A percentile compares a stretch with the other conserved stretches of the same genome.
Conservation (phyloP, 2,113 vertebrate species). For the Zeus faber region DNA sequence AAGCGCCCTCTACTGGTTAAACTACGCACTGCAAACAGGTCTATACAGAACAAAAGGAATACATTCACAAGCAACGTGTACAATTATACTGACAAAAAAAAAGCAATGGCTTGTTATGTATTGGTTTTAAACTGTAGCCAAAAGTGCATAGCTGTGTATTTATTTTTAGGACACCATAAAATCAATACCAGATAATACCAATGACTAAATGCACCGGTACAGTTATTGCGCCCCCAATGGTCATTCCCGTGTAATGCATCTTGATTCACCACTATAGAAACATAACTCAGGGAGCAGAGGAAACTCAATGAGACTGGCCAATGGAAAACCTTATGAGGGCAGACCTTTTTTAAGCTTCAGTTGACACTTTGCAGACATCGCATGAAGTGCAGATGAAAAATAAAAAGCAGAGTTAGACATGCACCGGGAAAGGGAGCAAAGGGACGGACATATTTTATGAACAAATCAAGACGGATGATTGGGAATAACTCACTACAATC, state of each 20-base stretch:
- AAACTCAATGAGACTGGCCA: slow-evolving; percentile 7
- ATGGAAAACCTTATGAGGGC: slow-evolving; percentile 10
- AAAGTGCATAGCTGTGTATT: no score
- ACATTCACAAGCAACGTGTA: background rate
- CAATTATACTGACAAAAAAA: background rate
- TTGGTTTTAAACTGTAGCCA: no score
- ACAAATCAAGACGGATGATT: slow-evolving; percentile 48
- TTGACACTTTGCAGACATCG: slow-evolving; percentile 1
- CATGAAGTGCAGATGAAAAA: slow-evolving; percentile 17
- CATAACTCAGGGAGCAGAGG: slow-evolving; percentile 8
- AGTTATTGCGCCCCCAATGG: background rate
- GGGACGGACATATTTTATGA: slow-evolving; percentile 14
- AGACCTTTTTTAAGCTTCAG: slow-evolving; percentile 14
- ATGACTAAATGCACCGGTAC: no score
- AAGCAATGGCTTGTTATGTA: no score
- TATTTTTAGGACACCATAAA: no score
- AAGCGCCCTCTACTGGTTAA: slow-evolving; percentile 66
- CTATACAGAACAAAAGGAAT: no score
- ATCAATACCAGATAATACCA: no score
- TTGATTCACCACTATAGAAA: slow-evolving; percentile 16
- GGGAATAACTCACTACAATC: slow-evolving; percentile 63
- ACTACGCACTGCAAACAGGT: slow-evolving; percentile 4
- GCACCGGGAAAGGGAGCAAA: slow-evolving; percentile 1
- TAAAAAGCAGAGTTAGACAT: background rate
- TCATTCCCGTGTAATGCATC: slow-evolving; percentile 1